Evolutionary conservation across 2,888 invertebrate genomes (phyloP), one percentile per base, ranked within the genome.

Genomic region (Onthophagus sagittarius): DNA sequence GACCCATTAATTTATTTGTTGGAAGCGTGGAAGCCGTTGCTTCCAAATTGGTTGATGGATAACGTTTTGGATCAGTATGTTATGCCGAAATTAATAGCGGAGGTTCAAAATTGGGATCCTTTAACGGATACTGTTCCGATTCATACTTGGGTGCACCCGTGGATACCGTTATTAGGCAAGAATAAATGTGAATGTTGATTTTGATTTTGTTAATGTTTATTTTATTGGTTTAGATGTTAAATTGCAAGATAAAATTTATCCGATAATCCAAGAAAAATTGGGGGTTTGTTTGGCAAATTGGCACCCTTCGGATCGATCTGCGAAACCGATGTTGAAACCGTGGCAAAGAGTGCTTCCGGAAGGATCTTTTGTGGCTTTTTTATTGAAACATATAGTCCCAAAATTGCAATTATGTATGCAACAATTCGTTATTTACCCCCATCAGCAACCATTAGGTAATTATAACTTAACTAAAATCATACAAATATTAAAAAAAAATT

Each of bases 91-190:
- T 83, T 95, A 62, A 87, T 90, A 15, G 85, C 88, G 0, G 96
- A 94, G 78, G 97, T 97, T 0, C 90, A 94, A 65, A 90, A 89
- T 72, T 99, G 99, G 99, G 96, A 99, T 87, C 99, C 99, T 0
- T 88, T 97, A 0, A 94, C 94, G 0, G 99, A 99, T 84, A 94
- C 95, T 0, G 91, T 97, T 77, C 99, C 99, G 11, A 94, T 99
- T 77, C 98, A 99, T 84, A 90, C 93, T 3, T 99, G 99, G 99
- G 92, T 98, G 75, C 93, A 98, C 84, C 99, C 99, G 0, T 99
- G 99, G 99, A 90, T 97, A 75, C 92, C 93, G 0, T 85, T 95
- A 5, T 90, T 98, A 82, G 93, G 94, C 88, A 85, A 83, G 80
- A 67, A 6, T n/a, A n/a, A n/a, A n/a, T n/a, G n/a, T n/a, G n/a